Evolutionary conservation across 2,888 invertebrate genomes (phyloP), one percentile per base, ranked within the genome.

Genomic region (Aphrophora alni): DNA sequence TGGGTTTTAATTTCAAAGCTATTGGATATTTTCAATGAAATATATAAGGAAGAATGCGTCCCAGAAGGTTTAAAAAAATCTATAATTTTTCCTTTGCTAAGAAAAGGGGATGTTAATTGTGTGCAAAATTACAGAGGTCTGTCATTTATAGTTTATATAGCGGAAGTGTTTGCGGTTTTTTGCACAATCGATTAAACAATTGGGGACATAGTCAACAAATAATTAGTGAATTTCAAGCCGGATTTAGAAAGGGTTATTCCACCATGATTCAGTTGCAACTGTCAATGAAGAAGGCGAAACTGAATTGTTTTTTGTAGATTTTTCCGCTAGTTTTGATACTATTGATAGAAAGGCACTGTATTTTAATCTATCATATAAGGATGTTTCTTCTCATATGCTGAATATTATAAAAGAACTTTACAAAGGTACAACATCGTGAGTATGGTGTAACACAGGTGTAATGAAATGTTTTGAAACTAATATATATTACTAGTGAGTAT

Each of bases 261-360:
- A 83, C 84, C 7, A 75, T 83, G 17, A 82, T 83, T 24, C 76
- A 77, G 28, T 82, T 82, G 25, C 74, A 77, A 27, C 8, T 83
- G 24, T 77, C 69, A 69, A 17, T 80, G 28, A 75, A 78, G 25
- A 80, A 77, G 4, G 72, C 44, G 3, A 84, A 83, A 73, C 26
- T 83, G 25, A 82, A 81, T 59, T 80, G 73, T n/a, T 82, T 83
- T 0, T 83, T 83, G 76, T 84, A 0, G 81, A 82, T 38, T 80
- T 81, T 25, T 76, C 78, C 38, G 82, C 84, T 24, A 83, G 82
- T 5, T 84, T 84, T 27, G 84, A 84, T 72, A 78, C 77, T n/a
- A 81, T 85, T n/a, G 69, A 81, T 28, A 80, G 84, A 33, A 69
- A 80, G 10, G 75, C 79, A 10, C 38, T 83, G n/a, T 75, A 83